Evolutionary conservation across 2,113 vertebrate species (phyloP).

Genomic region (Lontra canadensis): DNA sequence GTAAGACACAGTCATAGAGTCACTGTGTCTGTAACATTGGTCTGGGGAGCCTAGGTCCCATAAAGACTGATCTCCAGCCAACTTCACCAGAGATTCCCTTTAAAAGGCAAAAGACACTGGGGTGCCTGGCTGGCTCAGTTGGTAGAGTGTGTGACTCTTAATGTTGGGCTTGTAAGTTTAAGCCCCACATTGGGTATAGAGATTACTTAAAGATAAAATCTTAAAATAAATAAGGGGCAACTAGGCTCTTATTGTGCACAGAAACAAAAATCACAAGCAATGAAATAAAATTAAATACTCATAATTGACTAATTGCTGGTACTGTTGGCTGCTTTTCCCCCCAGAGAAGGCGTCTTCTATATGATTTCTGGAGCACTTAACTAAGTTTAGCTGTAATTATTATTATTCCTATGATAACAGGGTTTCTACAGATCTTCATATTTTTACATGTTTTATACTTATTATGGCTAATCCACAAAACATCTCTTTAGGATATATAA

Average conservation of each 20-base stretch:
- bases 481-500: slow-evolving; percentile 45
- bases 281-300: slow-evolving; percentile 58
- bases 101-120: not conserved
- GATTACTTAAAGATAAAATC: not conserved
- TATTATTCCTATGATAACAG: slow-evolving; percentile 69
- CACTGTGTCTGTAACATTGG: not conserved
- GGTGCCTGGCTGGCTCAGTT: not conserved
- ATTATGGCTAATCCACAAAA: slow-evolving; percentile 70
- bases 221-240: not conserved
- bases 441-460: slow-evolving; percentile 63
- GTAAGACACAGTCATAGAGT: not conserved
- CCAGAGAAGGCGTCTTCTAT: slow-evolving; percentile 26
- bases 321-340: slow-evolving; percentile 4
- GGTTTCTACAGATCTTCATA: slow-evolving; percentile 62
- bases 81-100: slow-evolving; percentile 1
- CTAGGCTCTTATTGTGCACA: not conserved
- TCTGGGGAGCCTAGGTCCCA: not conserved
- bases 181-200: not conserved
- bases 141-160: not conserved
- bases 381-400: slow-evolving; percentile 64
- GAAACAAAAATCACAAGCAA: slow-evolving; percentile 60
- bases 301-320: slow-evolving; percentile 69
- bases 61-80: slow-evolving; percentile 22
- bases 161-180: not conserved
- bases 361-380: slow-evolving; percentile 61